These are phyloP conservation scores for Eubasilissa splendida DNA, from an alignment of 2,888 invertebrate species.

Conservation along the genomic window DNA sequence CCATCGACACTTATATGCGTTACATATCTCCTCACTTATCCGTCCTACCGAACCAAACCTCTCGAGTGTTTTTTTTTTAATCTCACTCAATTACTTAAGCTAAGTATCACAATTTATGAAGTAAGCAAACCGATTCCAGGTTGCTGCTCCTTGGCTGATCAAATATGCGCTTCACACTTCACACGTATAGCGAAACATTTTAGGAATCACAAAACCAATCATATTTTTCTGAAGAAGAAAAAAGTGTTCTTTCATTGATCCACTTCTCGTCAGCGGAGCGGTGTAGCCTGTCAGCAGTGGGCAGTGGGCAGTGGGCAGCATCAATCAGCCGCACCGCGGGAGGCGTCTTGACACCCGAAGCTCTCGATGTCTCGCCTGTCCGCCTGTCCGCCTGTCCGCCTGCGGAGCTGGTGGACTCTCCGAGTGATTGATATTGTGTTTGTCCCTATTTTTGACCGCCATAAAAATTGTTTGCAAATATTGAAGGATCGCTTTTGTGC, in stretches of 20 bases:
- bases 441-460: background rate
- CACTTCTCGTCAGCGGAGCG: slow-evolving; percentile 3
- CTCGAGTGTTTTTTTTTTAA: no score
- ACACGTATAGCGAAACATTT: no score
- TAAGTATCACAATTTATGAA: no score
- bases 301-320: background rate
- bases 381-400: background rate
- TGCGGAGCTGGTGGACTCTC: background rate
- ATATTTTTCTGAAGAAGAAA: background rate
- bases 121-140: no score
- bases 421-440: slow-evolving; percentile 24
- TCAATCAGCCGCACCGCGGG: background rate
- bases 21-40: no score
- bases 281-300: no score
- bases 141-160: no score
- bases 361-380: background rate
- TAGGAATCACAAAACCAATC: background rate
- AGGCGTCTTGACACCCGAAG: slow-evolving; percentile 15
- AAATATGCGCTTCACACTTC: no score
- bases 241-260: background rate
- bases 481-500: background rate
- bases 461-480: slow-evolving; percentile 23
- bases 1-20: no score
- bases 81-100: no score
- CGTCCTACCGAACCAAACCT: no score